Base-by-base conservation (phyloP, 2,888 invertebrate species). In the Augiades crinisus region DNA sequence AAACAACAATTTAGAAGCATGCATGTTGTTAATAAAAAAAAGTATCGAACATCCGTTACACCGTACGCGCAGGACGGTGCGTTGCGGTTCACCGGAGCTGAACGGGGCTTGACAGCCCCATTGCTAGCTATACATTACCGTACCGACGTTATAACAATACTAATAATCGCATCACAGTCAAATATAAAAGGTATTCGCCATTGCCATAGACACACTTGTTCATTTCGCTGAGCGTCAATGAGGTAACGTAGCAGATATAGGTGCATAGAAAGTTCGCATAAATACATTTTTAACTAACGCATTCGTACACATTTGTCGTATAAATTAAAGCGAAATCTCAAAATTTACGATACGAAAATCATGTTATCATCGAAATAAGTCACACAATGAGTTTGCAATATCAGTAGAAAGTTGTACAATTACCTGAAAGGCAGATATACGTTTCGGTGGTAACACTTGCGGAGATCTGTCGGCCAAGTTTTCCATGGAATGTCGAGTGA, bases 401-500 rank as follows among this genome's bases (percentile, higher is more conserved):
- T 68, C 61, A 56, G 67, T 83, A 83, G 82, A 82, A 82, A 83
- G 81, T 66, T 56, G 59, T 61, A 56, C 69, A 77, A 74, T 85
- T 88, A 91, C 91, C 91, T 91, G 91, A 71, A 88, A 87, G 63
- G 81, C 85, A 67, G 90, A 84, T 68, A 84, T 78, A 68, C 91
- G 86, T 84, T 91, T 90, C 67, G 87, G 86, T 59, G 86, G 81
- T 60, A 87, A 72, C 67, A 90, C 75, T 66, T 90, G 86, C 57
- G 88, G 91, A 55, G 83, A 78, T 66, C 88, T 84, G 63, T 92
- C 91, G 61, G 84, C 91, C 58, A 94, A 83, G 77, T 94, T 94
- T 73, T 94, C 94, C 93, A 94, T 93, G 0, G 94, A 94, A 58
- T 93, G 91, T 36, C 94, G 87, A n/a, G 91, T 90, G 53, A 88